These are phyloP conservation scores for Sinocyclocheilus rhinocerous DNA, from an alignment of 2,113 vertebrate genomes.

Conservation along the genomic window DNA sequence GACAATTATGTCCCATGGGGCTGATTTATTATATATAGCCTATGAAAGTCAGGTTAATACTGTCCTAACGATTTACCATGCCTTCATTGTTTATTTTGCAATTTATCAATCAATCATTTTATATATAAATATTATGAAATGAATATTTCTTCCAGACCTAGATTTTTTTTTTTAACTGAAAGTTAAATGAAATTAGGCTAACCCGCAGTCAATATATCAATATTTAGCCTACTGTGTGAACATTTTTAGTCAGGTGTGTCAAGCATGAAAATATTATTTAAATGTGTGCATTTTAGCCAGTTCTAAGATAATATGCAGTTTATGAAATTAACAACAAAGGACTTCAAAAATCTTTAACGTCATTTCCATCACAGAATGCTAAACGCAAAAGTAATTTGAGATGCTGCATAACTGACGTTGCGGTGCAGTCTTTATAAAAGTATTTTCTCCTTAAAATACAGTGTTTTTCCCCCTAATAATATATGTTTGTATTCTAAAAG, in stretches of 20 bases:
- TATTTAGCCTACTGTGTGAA: not conserved
- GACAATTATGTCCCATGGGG: not conserved
- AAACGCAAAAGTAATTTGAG: no score
- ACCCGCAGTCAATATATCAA: not conserved
- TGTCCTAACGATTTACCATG: not conserved
- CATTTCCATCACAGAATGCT: not conserved
- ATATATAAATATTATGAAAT: not conserved
- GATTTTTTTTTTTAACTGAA: not conserved
- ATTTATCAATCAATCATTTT: not conserved
- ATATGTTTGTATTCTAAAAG: not conserved
- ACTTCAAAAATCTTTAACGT: not conserved
- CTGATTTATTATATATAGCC: no score
- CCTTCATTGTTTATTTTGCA: not conserved
- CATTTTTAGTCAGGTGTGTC: not conserved
- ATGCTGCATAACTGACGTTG: not conserved
- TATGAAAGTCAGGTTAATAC: no score
- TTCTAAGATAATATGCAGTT: not conserved
- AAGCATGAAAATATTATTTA: not conserved
- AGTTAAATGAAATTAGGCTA: not conserved
- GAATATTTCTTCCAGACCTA: not conserved
- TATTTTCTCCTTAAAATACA: not conserved
- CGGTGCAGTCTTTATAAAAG: not conserved
- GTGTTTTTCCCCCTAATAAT: no score
- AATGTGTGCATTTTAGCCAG: not conserved
- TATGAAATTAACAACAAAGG: not conserved